Conservation (phyloP, 2,888 invertebrate genomes). For the Oxystoma pomonae region DNA sequence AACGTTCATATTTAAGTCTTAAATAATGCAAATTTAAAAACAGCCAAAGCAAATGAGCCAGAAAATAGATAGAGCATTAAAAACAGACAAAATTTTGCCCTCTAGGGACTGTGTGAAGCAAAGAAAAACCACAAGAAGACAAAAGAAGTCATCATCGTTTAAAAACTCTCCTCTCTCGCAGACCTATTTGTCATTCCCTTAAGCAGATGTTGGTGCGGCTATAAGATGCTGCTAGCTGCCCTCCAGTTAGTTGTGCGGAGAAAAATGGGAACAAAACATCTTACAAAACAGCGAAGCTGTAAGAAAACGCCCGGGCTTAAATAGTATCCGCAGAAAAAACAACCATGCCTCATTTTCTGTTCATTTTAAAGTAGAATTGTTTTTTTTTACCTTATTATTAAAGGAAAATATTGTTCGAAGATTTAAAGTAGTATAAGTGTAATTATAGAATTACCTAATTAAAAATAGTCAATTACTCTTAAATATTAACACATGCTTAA, state of each 20-base stretch:
- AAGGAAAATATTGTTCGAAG: too few relatives aligned
- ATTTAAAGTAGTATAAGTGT: too few relatives aligned
- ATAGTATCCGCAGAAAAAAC: too few relatives aligned
- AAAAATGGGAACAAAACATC: background rate
- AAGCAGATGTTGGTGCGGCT: background rate
- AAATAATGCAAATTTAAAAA: background rate
- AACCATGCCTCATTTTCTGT: too few relatives aligned
- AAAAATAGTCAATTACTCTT: too few relatives aligned
- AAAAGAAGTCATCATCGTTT: background rate
- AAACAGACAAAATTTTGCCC: background rate
- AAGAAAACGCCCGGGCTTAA: background rate
- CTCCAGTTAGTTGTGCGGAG: background rate
- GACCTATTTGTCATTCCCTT: background rate
- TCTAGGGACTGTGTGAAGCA: background rate
- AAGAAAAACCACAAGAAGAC: background rate
- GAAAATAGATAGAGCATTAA: background rate
- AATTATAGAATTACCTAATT: too few relatives aligned
- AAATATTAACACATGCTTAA: too few relatives aligned
- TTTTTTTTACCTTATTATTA: too few relatives aligned
- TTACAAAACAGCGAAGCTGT: background rate
- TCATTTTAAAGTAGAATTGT: too few relatives aligned
- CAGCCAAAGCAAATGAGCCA: background rate
- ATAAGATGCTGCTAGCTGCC: background rate
- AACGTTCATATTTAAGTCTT: background rate
- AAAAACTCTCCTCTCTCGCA: background rate